A percentile compares a stretch with the other conserved stretches of the same genome.
Conservation (phyloP, 2,888 invertebrate genomes). For the Selenia dentaria region DNA sequence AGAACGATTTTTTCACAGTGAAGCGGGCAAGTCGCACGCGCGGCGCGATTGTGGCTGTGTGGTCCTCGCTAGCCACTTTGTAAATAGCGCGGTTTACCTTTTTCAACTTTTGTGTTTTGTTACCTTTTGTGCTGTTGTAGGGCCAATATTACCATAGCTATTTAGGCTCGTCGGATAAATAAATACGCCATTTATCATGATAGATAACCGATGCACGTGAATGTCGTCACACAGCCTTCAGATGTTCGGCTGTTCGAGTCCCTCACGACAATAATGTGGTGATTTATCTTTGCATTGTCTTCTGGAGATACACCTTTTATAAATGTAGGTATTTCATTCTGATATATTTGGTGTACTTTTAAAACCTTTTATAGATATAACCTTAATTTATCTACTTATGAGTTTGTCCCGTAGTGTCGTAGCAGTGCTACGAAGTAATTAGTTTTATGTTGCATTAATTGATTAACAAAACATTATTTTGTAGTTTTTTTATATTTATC, state of each 20-base stretch:
- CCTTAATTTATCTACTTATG: neutral
- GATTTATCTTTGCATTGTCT: slow-evolving; percentile 71
- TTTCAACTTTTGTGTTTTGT: slow-evolving; percentile 85
- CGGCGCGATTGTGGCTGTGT: slow-evolving; percentile 83
- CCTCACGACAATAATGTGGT: slow-evolving; percentile 63
- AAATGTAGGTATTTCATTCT: slow-evolving; percentile 17
- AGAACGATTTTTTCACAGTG: slow-evolving; percentile 75
- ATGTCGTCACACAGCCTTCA: slow-evolving; percentile 64
- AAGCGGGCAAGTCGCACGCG: slow-evolving; percentile 80
- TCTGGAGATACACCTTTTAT: slow-evolving; percentile 39
- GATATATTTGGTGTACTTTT: slow-evolving; percentile 15
- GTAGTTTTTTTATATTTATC: too few relatives aligned
- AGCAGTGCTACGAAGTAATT: slow-evolving; percentile 16
- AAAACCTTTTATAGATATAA: slow-evolving; percentile 5
- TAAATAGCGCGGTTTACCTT: slow-evolving; percentile 85
- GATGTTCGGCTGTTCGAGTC: slow-evolving; percentile 71
- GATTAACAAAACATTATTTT: too few relatives aligned
- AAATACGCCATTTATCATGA: slow-evolving; percentile 85
- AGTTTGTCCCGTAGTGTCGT: slow-evolving; percentile 9
- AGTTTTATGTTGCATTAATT: slow-evolving; percentile 1
- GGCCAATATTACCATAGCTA: slow-evolving; percentile 85
- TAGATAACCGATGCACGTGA: slow-evolving; percentile 81
- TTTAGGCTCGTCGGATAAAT: slow-evolving; percentile 84
- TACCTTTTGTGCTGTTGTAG: slow-evolving; percentile 85
- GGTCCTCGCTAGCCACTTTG: slow-evolving; percentile 84